phyloP scores from a whole-genome alignment of 2,888 invertebrate species.

The Rhyacophila evoluta region DNA sequence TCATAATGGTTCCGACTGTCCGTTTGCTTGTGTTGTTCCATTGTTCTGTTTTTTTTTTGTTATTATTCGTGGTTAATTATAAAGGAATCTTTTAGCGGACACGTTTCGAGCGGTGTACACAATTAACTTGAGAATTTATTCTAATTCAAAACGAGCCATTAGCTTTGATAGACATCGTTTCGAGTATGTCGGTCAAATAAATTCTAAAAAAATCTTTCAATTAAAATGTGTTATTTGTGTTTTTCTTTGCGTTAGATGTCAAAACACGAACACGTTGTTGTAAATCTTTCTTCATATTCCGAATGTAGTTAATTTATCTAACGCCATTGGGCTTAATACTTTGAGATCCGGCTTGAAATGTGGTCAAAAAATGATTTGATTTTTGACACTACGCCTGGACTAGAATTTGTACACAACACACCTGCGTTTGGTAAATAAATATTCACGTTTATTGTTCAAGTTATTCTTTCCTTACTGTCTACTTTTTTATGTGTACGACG shows the following conservation, averaged over 20 bases:
- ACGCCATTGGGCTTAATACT: background rate
- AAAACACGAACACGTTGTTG: slow-evolving; percentile 31
- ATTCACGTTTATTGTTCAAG: no score
- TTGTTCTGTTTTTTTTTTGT: background rate
- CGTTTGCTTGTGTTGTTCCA: slow-evolving; percentile 4
- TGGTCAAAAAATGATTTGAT: no score
- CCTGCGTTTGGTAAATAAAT: no score
- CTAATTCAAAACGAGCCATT: slow-evolving; percentile 12
- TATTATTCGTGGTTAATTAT: slow-evolving; percentile 14
- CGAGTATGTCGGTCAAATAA: slow-evolving; percentile 18
- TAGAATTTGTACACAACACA: no score
- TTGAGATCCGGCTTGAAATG: background rate
- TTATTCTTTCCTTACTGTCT: no score
- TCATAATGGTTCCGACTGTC: background rate
- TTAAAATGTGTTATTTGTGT: slow-evolving; percentile 22
- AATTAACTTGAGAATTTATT: slow-evolving; percentile 22
- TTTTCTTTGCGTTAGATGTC: slow-evolving; percentile 31
- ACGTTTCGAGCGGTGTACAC: slow-evolving; percentile 21
- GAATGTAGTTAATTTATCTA: background rate
- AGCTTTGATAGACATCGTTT: slow-evolving; percentile 13
- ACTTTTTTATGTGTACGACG: no score
- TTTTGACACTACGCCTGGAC: no score
- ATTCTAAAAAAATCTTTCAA: slow-evolving; percentile 6
- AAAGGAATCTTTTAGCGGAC: background rate
- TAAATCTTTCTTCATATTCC: slow-evolving; percentile 33